These are phyloP conservation scores for Chlamydotis undulata DNA, from an alignment of 2,113 vertebrate genomes.

Conservation along the genomic window DNA sequence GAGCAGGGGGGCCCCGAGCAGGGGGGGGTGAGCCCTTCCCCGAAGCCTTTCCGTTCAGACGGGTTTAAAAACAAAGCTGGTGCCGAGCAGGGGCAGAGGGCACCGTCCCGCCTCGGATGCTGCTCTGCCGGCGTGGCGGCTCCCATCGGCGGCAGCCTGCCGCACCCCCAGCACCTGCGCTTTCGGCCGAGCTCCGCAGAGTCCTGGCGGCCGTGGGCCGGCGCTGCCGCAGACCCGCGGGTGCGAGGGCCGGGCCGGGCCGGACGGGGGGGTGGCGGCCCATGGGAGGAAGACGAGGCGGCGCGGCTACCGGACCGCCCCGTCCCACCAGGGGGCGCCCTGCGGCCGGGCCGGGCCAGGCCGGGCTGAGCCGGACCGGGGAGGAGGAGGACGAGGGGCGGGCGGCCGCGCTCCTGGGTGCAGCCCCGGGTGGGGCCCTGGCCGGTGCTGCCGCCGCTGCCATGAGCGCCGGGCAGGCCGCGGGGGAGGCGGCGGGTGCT, in stretches of 20 bases:
- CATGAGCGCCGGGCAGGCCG: neutral
- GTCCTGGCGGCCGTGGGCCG: no score
- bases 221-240: no score
- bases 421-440: neutral
- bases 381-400: neutral
- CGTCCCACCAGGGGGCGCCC: neutral
- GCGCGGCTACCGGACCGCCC: no score
- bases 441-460: neutral
- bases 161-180: neutral
- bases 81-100: rapidly evolving
- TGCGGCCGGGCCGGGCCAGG: neutral
- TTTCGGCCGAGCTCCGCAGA: no score
- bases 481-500: neutral
- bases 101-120: rapidly evolving
- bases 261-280: no score
- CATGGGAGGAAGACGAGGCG: no score
- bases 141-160: no score
- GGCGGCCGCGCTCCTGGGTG: neutral
- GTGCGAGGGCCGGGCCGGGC: no score
- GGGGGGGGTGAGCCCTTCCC: no score
- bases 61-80: rapidly evolving
- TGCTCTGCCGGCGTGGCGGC: rapidly evolving
- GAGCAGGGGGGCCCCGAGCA: no score
- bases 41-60: no score
- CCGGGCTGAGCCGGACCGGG: neutral